Conservation (phyloP, 2,113 vertebrate species). For the Promerops cafer region DNA sequence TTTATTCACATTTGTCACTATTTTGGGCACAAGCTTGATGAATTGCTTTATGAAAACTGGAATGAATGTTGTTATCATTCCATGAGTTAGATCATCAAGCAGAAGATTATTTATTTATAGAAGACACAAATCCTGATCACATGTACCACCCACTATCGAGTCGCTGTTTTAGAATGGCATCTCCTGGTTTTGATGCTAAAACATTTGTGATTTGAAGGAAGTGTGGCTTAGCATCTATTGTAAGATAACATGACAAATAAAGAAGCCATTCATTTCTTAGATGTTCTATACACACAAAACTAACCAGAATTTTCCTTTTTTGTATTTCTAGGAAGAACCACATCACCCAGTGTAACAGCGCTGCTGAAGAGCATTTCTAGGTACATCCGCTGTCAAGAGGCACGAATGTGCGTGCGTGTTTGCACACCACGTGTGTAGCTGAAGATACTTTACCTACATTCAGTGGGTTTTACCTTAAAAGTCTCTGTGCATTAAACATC, state of each 20-base stretch:
- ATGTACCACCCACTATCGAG: not conserved
- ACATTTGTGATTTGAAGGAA: not conserved
- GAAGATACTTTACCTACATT: constrained; percentile 32
- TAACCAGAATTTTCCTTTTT: constrained; percentile 34
- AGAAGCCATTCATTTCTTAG: constrained; percentile 25
- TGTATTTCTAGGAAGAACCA: constrained; percentile 77
- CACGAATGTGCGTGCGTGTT: not conserved
- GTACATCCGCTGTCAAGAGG: constrained; percentile 70
- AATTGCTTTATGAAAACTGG: not conserved
- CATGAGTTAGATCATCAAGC: not conserved
- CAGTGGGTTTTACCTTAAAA: constrained; percentile 5
- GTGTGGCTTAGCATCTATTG: not conserved
- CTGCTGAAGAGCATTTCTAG: constrained; percentile 63
- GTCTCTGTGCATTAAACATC: not conserved
- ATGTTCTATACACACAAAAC: constrained; percentile 40
- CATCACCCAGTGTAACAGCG: constrained; percentile 30
- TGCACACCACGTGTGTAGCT: not conserved
- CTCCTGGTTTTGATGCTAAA: not conserved
- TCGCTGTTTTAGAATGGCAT: not conserved
- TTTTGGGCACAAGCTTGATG: not conserved
- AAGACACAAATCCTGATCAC: not conserved
- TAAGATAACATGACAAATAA: not conserved
- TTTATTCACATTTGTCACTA: not conserved
- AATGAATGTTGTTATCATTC: not conserved
- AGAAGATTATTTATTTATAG: not conserved